These are phyloP conservation scores for Dyspetes luteomarginatus DNA, from an alignment of 2,888 invertebrate genomes.

Conservation along the genomic window DNA sequence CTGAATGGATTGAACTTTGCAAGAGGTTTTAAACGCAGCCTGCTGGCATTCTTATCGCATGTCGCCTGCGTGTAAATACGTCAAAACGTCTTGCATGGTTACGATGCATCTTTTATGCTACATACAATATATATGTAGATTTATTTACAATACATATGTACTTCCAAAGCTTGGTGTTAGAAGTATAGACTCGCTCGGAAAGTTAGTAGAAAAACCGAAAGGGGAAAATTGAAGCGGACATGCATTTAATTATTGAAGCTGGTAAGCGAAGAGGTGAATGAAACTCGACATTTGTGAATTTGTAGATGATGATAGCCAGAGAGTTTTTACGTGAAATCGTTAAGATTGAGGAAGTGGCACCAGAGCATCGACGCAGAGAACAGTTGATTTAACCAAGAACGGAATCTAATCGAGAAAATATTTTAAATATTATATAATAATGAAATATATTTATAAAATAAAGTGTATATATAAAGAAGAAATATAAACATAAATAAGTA, in stretches of 20 bases:
- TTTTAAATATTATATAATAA: no score
- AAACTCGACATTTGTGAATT: slow-evolving; percentile 35
- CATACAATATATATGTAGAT: slow-evolving; percentile 1
- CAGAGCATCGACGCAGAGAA: background rate
- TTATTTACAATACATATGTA: no score
- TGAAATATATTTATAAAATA: no score
- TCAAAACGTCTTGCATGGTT: slow-evolving; percentile 52
- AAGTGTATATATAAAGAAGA: no score
- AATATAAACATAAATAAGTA: no score
- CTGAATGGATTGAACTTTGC: slow-evolving; percentile 19
- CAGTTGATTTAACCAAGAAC: no score
- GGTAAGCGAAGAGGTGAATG: slow-evolving; percentile 51
- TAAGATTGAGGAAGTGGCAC: background rate
- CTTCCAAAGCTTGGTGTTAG: no score
- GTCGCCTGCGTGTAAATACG: slow-evolving; percentile 61
- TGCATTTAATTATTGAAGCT: slow-evolving; percentile 61
- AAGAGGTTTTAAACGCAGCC: slow-evolving; percentile 21
- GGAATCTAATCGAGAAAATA: background rate
- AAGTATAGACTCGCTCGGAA: background rate
- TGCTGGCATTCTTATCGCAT: slow-evolving; percentile 61
- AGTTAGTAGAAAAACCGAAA: slow-evolving; percentile 40
- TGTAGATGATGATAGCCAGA: background rate
- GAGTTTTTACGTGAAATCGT: background rate
- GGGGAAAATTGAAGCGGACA: slow-evolving; percentile 53
- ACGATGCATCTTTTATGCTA: slow-evolving; percentile 14